Conservation (phyloP, 2,113 vertebrate species). For the Chroicocephalus ridibundus region DNA sequence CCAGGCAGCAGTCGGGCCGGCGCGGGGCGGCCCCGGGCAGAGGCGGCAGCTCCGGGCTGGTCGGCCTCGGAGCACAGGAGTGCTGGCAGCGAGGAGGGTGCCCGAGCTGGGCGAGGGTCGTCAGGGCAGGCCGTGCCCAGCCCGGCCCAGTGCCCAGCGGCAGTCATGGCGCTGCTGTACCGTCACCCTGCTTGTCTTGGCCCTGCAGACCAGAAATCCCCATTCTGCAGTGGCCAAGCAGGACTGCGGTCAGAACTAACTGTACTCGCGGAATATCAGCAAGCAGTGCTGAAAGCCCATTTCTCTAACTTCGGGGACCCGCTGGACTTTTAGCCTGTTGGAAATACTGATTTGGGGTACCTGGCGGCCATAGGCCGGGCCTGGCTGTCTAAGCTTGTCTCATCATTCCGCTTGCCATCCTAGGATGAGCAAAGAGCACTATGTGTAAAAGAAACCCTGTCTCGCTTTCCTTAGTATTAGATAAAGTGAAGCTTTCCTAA, state of each 20-base stretch:
- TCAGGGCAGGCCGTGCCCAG: not conserved
- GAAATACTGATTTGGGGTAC: no score
- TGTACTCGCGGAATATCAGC: not conserved
- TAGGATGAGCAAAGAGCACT: not conserved
- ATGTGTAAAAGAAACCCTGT: not conserved
- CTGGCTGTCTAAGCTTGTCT: not conserved
- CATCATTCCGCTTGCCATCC: not conserved
- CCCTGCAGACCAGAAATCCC: not conserved
- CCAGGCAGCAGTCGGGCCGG: not conserved
- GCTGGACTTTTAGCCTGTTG: not conserved
- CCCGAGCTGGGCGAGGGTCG: not conserved
- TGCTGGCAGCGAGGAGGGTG: not conserved
- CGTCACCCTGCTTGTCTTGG: not conserved
- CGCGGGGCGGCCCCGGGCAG: no score
- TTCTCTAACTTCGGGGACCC: not conserved
- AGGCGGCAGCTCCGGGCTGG: no score
- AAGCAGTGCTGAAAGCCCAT: not conserved
- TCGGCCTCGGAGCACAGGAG: not conserved
- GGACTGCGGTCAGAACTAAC: not conserved
- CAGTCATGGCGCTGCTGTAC: not conserved
- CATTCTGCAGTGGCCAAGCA: not conserved
- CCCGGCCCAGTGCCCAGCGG: not conserved
- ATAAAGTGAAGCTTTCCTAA: not conserved
- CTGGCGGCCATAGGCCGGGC: not conserved
- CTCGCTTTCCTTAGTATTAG: not conserved